These are phyloP conservation scores for Drosophila paranaensis DNA, from an alignment of 2,888 invertebrate genomes.

Conservation along the genomic window DNA sequence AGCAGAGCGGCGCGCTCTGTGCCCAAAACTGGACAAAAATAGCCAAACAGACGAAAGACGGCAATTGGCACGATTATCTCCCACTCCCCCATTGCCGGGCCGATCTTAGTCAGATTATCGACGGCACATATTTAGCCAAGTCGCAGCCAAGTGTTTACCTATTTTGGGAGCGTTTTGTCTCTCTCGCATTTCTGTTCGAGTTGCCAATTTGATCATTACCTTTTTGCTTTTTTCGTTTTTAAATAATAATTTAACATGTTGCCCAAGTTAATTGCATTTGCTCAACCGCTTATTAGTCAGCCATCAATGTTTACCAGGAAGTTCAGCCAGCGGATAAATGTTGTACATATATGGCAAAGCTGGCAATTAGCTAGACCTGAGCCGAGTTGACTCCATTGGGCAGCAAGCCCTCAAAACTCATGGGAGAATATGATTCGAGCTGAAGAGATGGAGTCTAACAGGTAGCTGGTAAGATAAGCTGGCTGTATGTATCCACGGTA, in stretches of 20 bases:
- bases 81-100: background rate
- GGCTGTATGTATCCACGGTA: too few species aligned
- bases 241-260: constrained; percentile 6
- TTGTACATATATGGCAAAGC: constrained; percentile 4
- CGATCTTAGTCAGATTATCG: constrained; percentile 28
- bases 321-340: constrained; percentile 11
- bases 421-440: background rate
- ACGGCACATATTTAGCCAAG: constrained; percentile 13
- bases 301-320: constrained; percentile 2
- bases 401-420: background rate
- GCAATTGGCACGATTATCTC: constrained; percentile 71
- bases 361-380: background rate
- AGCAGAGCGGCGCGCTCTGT: constrained; percentile 13
- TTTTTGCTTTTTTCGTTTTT: background rate
- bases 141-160: constrained; percentile 10
- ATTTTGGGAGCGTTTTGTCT: constrained; percentile 24
- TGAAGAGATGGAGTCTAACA: background rate
- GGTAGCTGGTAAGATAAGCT: background rate
- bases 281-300: constrained; percentile 15
- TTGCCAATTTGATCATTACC: constrained; percentile 6
- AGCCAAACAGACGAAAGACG: constrained; percentile 56
- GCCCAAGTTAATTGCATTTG: constrained; percentile 18
- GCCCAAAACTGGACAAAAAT: constrained; percentile 75
- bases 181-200: constrained; percentile 14
- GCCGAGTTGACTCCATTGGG: background rate